Evolutionary conservation across 2,888 invertebrate genomes (phyloP).

Genomic region (Elegia similella): DNA sequence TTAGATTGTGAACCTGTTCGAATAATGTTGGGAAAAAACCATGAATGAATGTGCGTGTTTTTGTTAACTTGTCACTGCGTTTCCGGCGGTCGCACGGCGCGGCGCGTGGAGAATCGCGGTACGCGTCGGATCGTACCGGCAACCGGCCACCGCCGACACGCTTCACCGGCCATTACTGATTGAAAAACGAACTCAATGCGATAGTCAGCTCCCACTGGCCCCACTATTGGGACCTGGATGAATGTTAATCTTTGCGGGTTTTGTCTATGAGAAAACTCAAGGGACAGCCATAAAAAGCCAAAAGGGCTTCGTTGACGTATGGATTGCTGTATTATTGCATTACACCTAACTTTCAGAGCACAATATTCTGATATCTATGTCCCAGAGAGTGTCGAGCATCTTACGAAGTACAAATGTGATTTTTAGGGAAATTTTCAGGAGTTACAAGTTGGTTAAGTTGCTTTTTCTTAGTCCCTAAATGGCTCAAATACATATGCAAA

Average conservation of each 20-base stretch:
- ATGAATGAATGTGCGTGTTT: conserved; percentile 74
- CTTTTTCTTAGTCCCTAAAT: too few relatives aligned
- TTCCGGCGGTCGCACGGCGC: conserved; percentile 65
- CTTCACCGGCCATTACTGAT: conserved; percentile 57
- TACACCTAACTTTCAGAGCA: too few relatives aligned
- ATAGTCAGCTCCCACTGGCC: neutral
- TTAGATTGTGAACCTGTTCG: conserved; percentile 55
- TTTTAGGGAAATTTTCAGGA: too few relatives aligned
- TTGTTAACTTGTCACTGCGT: conserved; percentile 77
- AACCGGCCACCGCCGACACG: conserved; percentile 44
- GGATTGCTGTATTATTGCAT: too few relatives aligned
- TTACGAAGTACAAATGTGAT: too few relatives aligned
- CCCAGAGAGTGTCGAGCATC: too few relatives aligned
- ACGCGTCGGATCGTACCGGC: conserved; percentile 65
- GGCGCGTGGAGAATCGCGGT: conserved; percentile 74
- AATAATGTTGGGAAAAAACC: conserved; percentile 55
- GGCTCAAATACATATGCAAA: too few relatives aligned
- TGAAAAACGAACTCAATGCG: conserved; percentile 46
- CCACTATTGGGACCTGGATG: neutral
- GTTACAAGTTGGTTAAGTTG: too few relatives aligned
- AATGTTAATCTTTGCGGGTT: neutral
- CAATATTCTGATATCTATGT: too few relatives aligned
- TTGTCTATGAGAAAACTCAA: neutral
- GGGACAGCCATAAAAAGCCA: too few relatives aligned
- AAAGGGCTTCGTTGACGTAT: too few relatives aligned